phyloP scores from a whole-genome alignment of 2,888 invertebrate genomes.

The Eilema sororculum region DNA sequence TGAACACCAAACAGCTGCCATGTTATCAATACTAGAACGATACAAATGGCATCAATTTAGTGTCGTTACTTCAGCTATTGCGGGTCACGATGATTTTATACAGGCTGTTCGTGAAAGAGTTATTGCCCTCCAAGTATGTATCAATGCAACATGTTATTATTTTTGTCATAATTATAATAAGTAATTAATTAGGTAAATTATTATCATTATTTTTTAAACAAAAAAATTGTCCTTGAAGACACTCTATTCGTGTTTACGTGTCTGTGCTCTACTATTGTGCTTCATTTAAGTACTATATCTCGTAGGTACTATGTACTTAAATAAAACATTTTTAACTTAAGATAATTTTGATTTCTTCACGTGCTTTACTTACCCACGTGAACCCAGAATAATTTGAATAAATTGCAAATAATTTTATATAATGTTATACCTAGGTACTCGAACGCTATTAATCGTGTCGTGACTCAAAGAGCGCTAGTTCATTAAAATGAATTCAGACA shows the following conservation, averaged over 20 bases:
- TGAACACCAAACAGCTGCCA: constrained; percentile 98
- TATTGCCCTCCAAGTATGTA: constrained; percentile 91
- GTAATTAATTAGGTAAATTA: neutral
- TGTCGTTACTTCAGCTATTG: constrained; percentile 96
- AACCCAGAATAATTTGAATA: neutral
- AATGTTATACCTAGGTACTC: neutral
- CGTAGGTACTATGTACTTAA: too few relatives aligned
- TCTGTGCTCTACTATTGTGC: neutral
- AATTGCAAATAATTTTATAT: neutral
- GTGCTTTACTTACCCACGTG: too few relatives aligned
- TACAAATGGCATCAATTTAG: constrained; percentile 99
- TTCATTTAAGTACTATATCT: neutral
- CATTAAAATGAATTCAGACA: too few relatives aligned
- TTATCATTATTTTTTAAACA: neutral
- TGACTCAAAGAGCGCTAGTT: neutral
- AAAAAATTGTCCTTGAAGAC: neutral
- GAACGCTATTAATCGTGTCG: neutral
- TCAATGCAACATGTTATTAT: constrained; percentile 2
- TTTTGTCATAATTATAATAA: neutral
- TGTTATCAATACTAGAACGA: constrained; percentile 97
- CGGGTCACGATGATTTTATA: constrained; percentile 98
- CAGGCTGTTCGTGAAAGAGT: constrained; percentile 96
- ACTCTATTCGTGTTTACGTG: neutral
- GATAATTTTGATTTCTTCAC: too few relatives aligned
- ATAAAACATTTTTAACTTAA: too few relatives aligned